Percentiles rank a stretch among this genome's conserved stretches.
Evolutionary conservation across 1,140 invertebrate genomes (phyloP).

Genomic region (Drosophila sp.): DNA sequence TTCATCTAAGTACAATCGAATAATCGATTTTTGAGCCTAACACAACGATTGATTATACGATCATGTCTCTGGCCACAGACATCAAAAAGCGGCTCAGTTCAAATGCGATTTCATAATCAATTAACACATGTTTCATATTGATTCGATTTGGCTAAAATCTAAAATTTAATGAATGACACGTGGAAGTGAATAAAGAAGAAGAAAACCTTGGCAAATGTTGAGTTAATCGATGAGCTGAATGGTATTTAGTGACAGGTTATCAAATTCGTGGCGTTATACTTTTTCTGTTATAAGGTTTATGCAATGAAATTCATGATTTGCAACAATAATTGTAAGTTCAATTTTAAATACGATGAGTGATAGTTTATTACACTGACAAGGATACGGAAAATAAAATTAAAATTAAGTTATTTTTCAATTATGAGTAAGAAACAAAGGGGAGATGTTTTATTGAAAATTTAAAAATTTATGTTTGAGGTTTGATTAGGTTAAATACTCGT

Average conservation of each 20-base stretch:
- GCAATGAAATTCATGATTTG: too few relatives aligned
- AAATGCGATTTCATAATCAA: slow-evolving; percentile 26
- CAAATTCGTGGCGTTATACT: too few relatives aligned
- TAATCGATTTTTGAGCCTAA: slow-evolving; percentile 24
- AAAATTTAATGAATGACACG: slow-evolving; percentile 4
- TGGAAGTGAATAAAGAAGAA: slow-evolving; percentile 2
- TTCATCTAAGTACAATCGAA: slow-evolving; percentile 31
- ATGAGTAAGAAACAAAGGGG: too few relatives aligned
- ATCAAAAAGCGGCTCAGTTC: background rate
- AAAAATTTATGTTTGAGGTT: background rate
- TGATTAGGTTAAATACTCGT: background rate
- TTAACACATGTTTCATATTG: slow-evolving; percentile 27
- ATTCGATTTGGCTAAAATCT: slow-evolving; percentile 14
- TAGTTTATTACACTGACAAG: too few relatives aligned
- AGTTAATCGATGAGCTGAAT: slow-evolving; percentile 5
- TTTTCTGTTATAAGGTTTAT: too few relatives aligned
- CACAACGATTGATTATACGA: slow-evolving; percentile 1
- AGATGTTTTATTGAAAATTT: too few relatives aligned
- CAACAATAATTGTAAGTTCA: too few relatives aligned
- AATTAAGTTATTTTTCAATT: too few relatives aligned
- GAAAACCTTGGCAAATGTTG: slow-evolving; percentile 12
- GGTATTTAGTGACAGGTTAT: slow-evolving; percentile 13
- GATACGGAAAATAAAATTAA: too few relatives aligned
- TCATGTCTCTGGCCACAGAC: background rate
- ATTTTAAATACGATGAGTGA: too few relatives aligned